phyloP scores from a whole-genome alignment of 2,888 invertebrate species.

The Tuta absoluta region DNA sequence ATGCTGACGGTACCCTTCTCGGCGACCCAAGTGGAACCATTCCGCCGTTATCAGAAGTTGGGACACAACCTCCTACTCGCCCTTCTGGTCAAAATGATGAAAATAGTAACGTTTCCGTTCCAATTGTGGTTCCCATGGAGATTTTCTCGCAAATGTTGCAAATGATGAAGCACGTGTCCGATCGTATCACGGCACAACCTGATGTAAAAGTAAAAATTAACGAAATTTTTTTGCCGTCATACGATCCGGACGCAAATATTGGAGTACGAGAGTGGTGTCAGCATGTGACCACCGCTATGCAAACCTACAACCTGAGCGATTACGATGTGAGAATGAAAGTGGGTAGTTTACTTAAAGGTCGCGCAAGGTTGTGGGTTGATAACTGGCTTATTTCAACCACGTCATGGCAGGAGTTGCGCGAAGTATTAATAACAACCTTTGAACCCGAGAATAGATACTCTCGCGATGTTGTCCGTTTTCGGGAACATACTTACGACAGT shows the following conservation, averaged over 20 bases:
- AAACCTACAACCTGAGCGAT: slow-evolving; percentile 38
- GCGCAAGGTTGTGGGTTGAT: slow-evolving; percentile 42
- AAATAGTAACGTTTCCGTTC: slow-evolving; percentile 25
- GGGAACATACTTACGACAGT: slow-evolving; percentile 40
- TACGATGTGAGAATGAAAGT: slow-evolving; percentile 43
- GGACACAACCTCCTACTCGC: slow-evolving; percentile 27
- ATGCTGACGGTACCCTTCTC: too few relatives aligned
- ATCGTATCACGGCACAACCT: slow-evolving; percentile 31
- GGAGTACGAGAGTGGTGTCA: slow-evolving; percentile 43
- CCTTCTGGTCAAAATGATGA: slow-evolving; percentile 21
- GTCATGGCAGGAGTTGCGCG: slow-evolving; percentile 39
- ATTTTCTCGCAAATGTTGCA: slow-evolving; percentile 39
- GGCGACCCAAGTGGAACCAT: not conserved
- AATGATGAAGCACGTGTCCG: slow-evolving; percentile 41
- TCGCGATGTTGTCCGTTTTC: slow-evolving; percentile 39
- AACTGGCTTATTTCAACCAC: slow-evolving; percentile 41
- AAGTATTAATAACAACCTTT: slow-evolving; percentile 32
- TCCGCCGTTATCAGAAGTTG: slow-evolving; percentile 30
- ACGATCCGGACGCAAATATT: slow-evolving; percentile 39
- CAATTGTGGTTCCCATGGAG: slow-evolving; percentile 32
- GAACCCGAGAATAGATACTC: slow-evolving; percentile 46
- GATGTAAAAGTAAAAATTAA: slow-evolving; percentile 36
- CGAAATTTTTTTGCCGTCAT: slow-evolving; percentile 41
- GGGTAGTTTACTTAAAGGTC: slow-evolving; percentile 39
- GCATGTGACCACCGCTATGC: slow-evolving; percentile 36